Evolutionary conservation across 2,888 invertebrate genomes (phyloP), one percentile per base, ranked within the genome.

Genomic region (Sesia apiformis): DNA sequence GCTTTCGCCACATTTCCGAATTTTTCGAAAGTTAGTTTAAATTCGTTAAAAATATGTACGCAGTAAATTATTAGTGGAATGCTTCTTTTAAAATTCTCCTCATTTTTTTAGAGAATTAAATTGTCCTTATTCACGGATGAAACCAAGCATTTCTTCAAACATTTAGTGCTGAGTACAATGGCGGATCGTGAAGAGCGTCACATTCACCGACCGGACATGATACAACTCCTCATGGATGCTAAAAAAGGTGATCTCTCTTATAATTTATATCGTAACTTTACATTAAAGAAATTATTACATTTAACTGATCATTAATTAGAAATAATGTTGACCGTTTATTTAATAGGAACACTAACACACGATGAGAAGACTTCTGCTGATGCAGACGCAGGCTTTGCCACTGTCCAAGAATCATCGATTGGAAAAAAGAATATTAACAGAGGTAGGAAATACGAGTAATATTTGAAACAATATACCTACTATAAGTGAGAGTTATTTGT

Each of bases 221-320:
- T 91, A 7, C 83, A 91, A 57, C 60, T 91, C 4, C 67, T 91
- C 1, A 78, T 91, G 77, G 84, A 91, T 63, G 85, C 90, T 3
- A 84, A 82, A 57, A 83, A 81, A 68, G 84, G 82, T 71, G 58
- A 39, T 52, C 42, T 52, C 2, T 23, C 23, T 23, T 23, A 23
- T 1, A 23, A 23, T 46, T 46, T 7, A 46, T 4, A 46, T 46
- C 4, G 6, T 8, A 23, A 23, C 23, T 23, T 23, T 23, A 23
- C 23, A 23, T 23, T 23, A 23, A 23, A 23, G 23, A 43, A n/a
- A 7, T 5, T 7, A n/a, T 43, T 3, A 43, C 2, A 1, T 43
- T 43, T 43, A n/a, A 43, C 0, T n/a, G 6, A 43, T 8, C 7
- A 6, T 8, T 46, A 3, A 3, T 8, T 6, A 8, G 7, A 8